Evolutionary conservation across 2,113 vertebrate genomes (phyloP).

Genomic region (Pedionomus torquatus): DNA sequence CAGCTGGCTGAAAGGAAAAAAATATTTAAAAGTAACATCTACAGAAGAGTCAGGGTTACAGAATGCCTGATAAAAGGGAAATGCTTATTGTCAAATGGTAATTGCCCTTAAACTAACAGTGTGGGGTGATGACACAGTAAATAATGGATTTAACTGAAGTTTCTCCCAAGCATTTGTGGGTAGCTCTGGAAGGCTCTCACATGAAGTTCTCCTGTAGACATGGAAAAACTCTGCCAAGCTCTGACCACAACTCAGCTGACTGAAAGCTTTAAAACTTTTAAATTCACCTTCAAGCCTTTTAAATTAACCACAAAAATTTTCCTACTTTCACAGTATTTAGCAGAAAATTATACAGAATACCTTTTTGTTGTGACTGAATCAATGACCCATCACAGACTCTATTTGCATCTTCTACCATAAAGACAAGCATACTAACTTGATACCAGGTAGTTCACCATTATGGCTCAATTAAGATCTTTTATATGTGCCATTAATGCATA

Average conservation of each 20-base stretch:
- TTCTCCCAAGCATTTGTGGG: neutral
- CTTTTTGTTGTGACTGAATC: neutral
- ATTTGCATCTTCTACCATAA: neutral
- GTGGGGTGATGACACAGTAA: neutral
- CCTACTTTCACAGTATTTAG: neutral
- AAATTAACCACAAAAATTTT: neutral
- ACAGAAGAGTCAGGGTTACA: neutral
- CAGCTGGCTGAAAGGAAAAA: neutral
- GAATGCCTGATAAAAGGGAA: neutral
- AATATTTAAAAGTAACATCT: neutral
- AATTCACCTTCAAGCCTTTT: neutral
- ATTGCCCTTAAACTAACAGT: neutral
- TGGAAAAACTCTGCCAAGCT: neutral
- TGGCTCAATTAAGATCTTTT: neutral
- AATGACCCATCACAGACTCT: neutral
- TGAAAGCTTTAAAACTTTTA: neutral
- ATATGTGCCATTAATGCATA: neutral
- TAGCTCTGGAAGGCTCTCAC: neutral
- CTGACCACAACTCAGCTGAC: neutral
- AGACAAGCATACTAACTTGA: neutral
- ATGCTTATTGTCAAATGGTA: neutral
- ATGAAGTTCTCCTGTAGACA: neutral
- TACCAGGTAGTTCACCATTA: neutral
- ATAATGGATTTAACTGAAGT: neutral
- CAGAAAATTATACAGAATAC: neutral